Base-by-base conservation (phyloP, 2,888 invertebrate genomes). In the Athalia cordata region DNA sequence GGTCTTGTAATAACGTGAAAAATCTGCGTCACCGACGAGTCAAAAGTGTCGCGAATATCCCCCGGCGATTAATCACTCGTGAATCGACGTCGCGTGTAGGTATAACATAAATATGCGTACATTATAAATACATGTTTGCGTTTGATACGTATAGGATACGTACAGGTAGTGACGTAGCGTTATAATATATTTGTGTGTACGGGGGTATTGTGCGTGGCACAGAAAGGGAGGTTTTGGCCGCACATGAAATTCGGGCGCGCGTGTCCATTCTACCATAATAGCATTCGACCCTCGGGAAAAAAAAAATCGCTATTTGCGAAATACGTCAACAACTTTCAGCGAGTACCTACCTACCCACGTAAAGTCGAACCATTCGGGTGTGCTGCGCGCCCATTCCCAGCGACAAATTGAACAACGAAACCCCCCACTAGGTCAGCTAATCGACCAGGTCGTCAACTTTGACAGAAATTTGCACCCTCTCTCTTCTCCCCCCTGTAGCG, bases 31-130 rank as follows among this genome's bases (percentile, higher is more conserved):
- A 72, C 57, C 57, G 43, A 59, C 13, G 72, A 72, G 72, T 72
- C 72, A 72, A 72, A 72, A 47, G 72, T 72, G 59, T 57, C 72
- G 59, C 2, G 45, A 72, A 72, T 57, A 47, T 59, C 72, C 59
- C 57, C 72, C 9, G 59, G 72, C 72, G 15, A 72, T 72, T 72
- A 72, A 72, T 72, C 72, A 72, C 72, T 59, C 47, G n/a, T 50
- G 64, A n/a, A 43, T 11, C 47, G 11, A 29, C 43, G 59, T 11
- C 13, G 15, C 15, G 13, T 72, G 6, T 59, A 55, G 29, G 50
- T 67, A 50, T 3, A 67, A 11, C 9, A 49, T 13, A 67, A 50
- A 13, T 13, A 15, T 4, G 67, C 52, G 0, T 43, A 55, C 6
- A 6, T 13, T 13, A 52, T 55, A 13, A 5, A 50, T 55, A 11